These are phyloP conservation scores for Heliocidaris erythrogramma DNA, from an alignment of 35 echinoderm and acorn worm genomes.

Conservation along the genomic window DNA sequence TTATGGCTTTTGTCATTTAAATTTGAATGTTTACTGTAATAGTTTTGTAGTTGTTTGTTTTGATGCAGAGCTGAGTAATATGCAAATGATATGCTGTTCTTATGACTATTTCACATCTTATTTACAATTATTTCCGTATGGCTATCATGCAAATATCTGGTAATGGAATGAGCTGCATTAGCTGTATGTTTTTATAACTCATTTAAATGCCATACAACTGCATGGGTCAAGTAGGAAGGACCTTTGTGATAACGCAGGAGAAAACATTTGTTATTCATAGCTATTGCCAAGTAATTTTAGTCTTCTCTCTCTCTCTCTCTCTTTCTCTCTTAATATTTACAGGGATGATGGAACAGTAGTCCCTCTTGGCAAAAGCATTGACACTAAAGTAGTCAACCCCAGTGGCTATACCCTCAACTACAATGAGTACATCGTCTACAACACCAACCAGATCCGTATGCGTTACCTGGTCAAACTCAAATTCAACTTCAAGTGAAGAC, in stretches of 20 bases:
- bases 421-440: conserved; percentile 96
- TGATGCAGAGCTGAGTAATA: too few species aligned
- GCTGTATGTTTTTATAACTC: too few species aligned
- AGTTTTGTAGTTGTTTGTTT: too few species aligned
- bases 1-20: too few species aligned
- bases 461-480: conserved; percentile 87
- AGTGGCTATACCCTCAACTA: conserved; percentile 97
- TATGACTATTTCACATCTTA: too few species aligned
- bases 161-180: too few species aligned
- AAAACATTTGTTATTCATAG: neutral
- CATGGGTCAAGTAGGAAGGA: neutral
- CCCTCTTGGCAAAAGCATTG: conserved; percentile 68
- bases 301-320: neutral
- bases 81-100: too few species aligned
- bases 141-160: too few species aligned
- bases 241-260: neutral
- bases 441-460: conserved; percentile 94
- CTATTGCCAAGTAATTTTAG: neutral
- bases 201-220: neutral
- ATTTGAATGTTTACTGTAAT: too few species aligned
- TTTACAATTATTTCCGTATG: too few species aligned
- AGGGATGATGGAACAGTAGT: conserved; percentile 94
- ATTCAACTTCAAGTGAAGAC: conserved; percentile 86
- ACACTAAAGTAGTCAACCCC: conserved; percentile 75
- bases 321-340: conserved; percentile 37